phyloP scores from a whole-genome alignment of 2,888 invertebrate genomes.

The Dolichomitus sp. region DNA sequence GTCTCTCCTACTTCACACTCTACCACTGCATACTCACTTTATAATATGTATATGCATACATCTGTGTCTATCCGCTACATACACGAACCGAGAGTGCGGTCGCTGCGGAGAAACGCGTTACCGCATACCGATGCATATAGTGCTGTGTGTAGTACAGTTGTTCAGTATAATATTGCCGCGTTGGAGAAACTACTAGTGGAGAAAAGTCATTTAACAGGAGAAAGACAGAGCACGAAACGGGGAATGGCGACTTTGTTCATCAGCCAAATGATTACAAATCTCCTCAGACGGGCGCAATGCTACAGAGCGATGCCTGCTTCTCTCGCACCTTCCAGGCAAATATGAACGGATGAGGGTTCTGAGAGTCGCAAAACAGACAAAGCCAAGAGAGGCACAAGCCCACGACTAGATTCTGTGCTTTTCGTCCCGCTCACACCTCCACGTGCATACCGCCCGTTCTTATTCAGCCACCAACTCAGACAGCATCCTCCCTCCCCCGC shows the following conservation, averaged over 20 bases:
- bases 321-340: conserved; percentile 70
- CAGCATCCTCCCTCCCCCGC: conserved; percentile 41
- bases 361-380: conserved; percentile 68
- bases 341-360: conserved; percentile 78
- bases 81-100: conserved; percentile 21
- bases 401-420: conserved; percentile 38
- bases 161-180: conserved; percentile 27
- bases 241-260: conserved; percentile 76
- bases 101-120: conserved; percentile 33
- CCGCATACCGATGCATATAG: conserved; percentile 14
- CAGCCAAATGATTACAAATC: conserved; percentile 80
- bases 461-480: conserved; percentile 17
- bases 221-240: conserved; percentile 68
- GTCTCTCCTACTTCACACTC: conserved; percentile 3
- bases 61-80: conserved; percentile 6
- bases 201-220: conserved; percentile 72
- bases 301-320: conserved; percentile 37
- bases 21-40: background rate
- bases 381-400: conserved; percentile 37
- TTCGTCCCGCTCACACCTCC: background rate
- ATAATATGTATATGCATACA: conserved; percentile 5
- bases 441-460: background rate
- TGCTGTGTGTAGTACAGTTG: conserved; percentile 6
- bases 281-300: conserved; percentile 62
- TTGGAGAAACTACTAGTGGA: conserved; percentile 53